phyloP scores from a whole-genome alignment of 2,113 vertebrate species.

The Leucopsar rothschildi region DNA sequence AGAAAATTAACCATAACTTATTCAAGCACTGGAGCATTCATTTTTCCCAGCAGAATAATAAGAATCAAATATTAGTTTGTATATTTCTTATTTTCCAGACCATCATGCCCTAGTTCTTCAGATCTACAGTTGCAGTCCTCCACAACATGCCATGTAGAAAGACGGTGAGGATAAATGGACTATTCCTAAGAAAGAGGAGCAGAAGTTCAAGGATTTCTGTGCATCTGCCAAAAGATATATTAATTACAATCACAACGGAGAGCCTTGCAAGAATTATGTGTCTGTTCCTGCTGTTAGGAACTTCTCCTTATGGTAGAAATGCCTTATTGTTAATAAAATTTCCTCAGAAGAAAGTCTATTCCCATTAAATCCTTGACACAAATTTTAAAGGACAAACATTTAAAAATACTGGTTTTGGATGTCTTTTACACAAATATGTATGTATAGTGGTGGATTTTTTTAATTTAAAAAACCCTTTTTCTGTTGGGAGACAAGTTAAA shows the following conservation, averaged over 20 bases:
- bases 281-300: not conserved
- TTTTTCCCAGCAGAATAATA: not conserved
- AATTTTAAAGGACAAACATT: not conserved
- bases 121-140: not conserved
- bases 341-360: not conserved
- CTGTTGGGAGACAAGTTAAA: not conserved
- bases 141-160: not conserved
- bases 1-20: not conserved
- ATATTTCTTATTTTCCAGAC: not conserved
- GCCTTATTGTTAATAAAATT: not conserved
- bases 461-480: not conserved
- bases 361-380: not conserved
- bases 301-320: not conserved
- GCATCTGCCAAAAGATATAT: not conserved
- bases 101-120: not conserved
- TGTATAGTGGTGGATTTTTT: not conserved
- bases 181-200: not conserved
- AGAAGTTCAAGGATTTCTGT: not conserved
- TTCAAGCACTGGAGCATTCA: not conserved
- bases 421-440: not conserved
- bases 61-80: not conserved
- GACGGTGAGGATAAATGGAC: not conserved
- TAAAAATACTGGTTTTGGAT: not conserved
- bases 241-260: not conserved
- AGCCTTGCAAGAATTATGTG: not conserved